A percentile compares a stretch with the other conserved stretches of the same genome.
These are phyloP conservation scores for Xanthorhoe spadicearia DNA, from an alignment of 2,888 invertebrate genomes.

Conservation along the genomic window DNA sequence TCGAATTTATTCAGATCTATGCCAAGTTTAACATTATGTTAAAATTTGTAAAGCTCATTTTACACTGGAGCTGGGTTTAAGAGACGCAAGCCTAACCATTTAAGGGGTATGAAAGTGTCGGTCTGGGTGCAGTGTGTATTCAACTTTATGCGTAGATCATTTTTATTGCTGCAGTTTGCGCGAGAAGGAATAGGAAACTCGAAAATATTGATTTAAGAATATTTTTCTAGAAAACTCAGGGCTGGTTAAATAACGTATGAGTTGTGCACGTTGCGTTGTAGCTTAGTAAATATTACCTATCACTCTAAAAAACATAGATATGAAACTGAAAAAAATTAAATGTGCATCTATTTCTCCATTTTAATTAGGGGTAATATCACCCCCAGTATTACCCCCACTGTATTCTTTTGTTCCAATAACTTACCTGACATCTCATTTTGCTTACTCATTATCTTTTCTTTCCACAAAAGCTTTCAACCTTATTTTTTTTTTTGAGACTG, in stretches of 20 bases:
- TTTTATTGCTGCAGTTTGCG: conserved; percentile 53
- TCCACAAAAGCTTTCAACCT: too few relatives aligned
- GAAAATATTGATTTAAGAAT: conserved; percentile 36
- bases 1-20: neutral
- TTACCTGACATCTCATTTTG: too few relatives aligned
- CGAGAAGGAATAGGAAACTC: conserved; percentile 36
- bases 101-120: conserved; percentile 28
- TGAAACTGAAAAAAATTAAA: too few relatives aligned
- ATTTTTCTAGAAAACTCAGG: conserved; percentile 5
- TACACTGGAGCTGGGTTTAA: neutral
- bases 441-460: too few relatives aligned
- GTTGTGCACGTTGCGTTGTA: neutral
- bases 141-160: conserved; percentile 59
- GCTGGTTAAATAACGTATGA: neutral
- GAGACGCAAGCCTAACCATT: conserved; percentile 7
- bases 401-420: too few relatives aligned
- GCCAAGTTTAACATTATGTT: neutral
- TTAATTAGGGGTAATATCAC: too few relatives aligned
- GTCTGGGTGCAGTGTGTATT: conserved; percentile 41
- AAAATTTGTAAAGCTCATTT: neutral
- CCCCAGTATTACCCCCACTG: too few relatives aligned
- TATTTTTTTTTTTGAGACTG: too few relatives aligned
- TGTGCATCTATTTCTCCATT: too few relatives aligned
- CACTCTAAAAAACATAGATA: too few relatives aligned
- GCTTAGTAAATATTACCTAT: neutral